These are phyloP conservation scores for Oreochromis aureus DNA, from an alignment of 2,113 vertebrate species.

Conservation along the genomic window DNA sequence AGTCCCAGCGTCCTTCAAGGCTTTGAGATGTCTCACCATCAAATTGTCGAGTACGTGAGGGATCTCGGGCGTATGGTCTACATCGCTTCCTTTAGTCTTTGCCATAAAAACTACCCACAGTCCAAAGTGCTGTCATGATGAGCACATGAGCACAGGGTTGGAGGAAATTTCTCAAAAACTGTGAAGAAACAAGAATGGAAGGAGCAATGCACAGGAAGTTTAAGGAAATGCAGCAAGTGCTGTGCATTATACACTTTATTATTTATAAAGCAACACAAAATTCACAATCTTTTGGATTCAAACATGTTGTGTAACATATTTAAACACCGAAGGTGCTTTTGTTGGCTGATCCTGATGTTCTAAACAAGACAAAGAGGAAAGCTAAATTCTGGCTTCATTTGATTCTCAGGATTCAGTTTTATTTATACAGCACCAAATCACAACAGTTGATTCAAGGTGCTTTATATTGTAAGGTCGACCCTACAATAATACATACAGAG, in stretches of 20 bases:
- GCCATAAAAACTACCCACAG: not conserved
- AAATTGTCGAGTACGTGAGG: not conserved
- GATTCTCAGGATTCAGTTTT: not conserved
- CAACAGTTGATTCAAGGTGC: not conserved
- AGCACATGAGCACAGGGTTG: not conserved
- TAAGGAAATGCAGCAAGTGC: not conserved
- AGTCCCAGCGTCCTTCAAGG: not conserved
- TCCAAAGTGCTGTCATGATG: not conserved
- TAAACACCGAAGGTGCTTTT: not conserved
- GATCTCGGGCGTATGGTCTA: not conserved
- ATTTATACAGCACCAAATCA: not conserved
- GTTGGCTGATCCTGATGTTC: not conserved
- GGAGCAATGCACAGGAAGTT: not conserved
- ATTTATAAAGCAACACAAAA: not conserved
- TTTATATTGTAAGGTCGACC: rapidly evolving
- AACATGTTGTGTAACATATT: not conserved
- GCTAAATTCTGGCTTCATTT: not conserved
- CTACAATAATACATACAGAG: rapidly evolving
- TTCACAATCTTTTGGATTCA: not conserved
- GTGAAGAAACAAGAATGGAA: not conserved
- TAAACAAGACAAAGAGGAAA: not conserved
- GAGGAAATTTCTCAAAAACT: not conserved
- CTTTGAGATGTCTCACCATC: not conserved
- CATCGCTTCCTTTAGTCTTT: not conserved
- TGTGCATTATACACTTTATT: not conserved